Evolutionary conservation across 2,113 vertebrate species (phyloP).

Genomic region (Saccopteryx bilineata): DNA sequence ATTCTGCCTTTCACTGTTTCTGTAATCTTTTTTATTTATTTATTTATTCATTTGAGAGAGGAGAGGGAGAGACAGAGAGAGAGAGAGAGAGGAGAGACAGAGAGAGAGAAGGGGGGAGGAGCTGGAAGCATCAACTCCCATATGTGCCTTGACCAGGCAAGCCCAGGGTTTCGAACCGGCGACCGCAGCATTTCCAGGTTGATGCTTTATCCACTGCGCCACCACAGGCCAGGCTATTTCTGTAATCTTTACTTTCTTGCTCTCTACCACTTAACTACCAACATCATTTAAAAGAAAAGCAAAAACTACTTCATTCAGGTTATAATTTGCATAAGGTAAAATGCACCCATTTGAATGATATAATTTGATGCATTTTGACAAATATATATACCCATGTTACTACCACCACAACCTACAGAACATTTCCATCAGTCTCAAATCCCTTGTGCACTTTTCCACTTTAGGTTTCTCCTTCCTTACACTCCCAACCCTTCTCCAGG

Average conservation of each 20-base stretch:
- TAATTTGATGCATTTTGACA: constrained; percentile 44
- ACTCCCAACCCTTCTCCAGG: not conserved
- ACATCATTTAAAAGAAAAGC: not conserved
- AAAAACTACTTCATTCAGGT: constrained; percentile 28
- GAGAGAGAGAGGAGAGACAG: too few relatives aligned
- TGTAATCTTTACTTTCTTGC: not conserved
- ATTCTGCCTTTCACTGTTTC: not conserved
- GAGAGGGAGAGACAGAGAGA: too few relatives aligned
- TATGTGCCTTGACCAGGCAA: too few relatives aligned
- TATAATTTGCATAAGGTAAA: constrained; percentile 43
- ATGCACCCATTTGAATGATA: not conserved
- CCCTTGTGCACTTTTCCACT: not conserved
- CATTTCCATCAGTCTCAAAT: not conserved
- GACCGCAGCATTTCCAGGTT: too few relatives aligned
- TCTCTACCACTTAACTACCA: not conserved
- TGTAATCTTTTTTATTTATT: too few relatives aligned
- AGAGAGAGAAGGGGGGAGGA: too few relatives aligned
- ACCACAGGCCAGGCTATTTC: too few relatives aligned
- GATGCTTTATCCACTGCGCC: too few relatives aligned
- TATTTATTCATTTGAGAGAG: too few relatives aligned
- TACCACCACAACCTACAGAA: not conserved
- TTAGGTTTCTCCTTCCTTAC: not conserved
- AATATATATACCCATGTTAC: not conserved
- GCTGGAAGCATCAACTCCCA: too few relatives aligned
- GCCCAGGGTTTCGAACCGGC: too few relatives aligned